Evolutionary conservation across 2,797 vertebrate species (phyloP), one percentile per base, ranked within the genome.

Genomic region (Labeo calbasu): DNA sequence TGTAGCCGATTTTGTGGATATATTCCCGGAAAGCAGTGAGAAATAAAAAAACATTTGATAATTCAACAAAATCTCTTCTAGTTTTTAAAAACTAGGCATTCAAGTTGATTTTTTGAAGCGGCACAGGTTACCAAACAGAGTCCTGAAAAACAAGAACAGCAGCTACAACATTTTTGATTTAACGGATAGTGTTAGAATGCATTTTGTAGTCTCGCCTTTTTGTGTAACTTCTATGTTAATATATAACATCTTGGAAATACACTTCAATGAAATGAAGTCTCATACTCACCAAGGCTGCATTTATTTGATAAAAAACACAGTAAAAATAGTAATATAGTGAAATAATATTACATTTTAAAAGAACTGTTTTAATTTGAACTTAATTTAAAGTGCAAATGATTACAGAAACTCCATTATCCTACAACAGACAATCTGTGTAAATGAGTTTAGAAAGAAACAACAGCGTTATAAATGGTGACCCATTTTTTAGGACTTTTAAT

Each of bases 381-480:
- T 23, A 63, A 51, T n/a, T 19, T 72, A 69, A 40, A 61, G 80
- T 66, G 50, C 32, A 65, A n/a, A 53, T 43, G 72, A 83, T 68
- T 66, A 71, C 40, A 82, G 51, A 36, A 61, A 59, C 43, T 28
- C 8, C 15, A 50, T 69, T 83, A 66, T 25, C 25, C 73, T 28
- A 69, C 28, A 81, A 50, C 71, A 32, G 36, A 85, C 68, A 48
- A 65, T 75, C 40, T 66, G n/a, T 75, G 25, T 65, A 85, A 84
- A 79, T 80, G 50, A 21, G 57, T 59, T 82, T 71, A 61, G 66
- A 51, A 32, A 77, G 81, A 76, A 77, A 68, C 46, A 72, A 48
- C 51, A 32, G 50, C 21, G 32, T 68, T 81, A 83, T 82, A 85
- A 21, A 23, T 25, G 40, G 50, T 77, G 84, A 87, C 85, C 81